A percentile compares a stretch with the other conserved stretches of the same genome.
These are phyloP conservation scores for Sycophila texana DNA, from an alignment of 2,888 invertebrate species.

Conservation along the genomic window DNA sequence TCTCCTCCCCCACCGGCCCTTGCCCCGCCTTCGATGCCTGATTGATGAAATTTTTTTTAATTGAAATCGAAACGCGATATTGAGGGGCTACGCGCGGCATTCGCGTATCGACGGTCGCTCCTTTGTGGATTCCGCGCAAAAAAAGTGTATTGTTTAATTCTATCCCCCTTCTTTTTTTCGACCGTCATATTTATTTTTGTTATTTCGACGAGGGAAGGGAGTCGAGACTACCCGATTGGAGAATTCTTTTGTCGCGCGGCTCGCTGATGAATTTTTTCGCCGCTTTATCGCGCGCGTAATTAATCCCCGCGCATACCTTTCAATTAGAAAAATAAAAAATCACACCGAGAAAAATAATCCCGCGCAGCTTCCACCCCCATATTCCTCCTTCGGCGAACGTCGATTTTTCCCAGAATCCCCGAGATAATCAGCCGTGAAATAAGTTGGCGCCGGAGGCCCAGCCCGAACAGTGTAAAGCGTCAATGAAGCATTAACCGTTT, in stretches of 20 bases:
- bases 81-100: not conserved
- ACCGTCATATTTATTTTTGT: not conserved
- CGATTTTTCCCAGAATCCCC: not conserved
- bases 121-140: slow-evolving; percentile 9
- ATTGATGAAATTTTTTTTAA: slow-evolving; percentile 53
- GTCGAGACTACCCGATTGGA: not conserved
- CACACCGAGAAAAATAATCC: not conserved
- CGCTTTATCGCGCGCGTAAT: too few relatives aligned
- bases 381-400: not conserved
- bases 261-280: not conserved
- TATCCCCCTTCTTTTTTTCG: not conserved
- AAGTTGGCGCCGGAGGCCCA: not conserved
- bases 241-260: not conserved
- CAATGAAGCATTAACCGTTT: slow-evolving; percentile 36
- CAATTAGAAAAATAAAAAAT: slow-evolving; percentile 1
- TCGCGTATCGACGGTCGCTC: slow-evolving; percentile 1
- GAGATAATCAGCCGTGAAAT: not conserved
- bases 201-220: not conserved
- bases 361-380: too few relatives aligned
- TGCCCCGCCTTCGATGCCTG: slow-evolving; percentile 2
- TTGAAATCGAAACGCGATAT: slow-evolving; percentile 51
- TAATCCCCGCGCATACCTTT: not conserved
- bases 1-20: not conserved
- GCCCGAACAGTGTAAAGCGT: slow-evolving; percentile 7
- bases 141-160: slow-evolving; percentile 10